Conservation (phyloP, 37 sponge, comb jelly and placozoan genomes). For the Chondrosia reniformis region DNA sequence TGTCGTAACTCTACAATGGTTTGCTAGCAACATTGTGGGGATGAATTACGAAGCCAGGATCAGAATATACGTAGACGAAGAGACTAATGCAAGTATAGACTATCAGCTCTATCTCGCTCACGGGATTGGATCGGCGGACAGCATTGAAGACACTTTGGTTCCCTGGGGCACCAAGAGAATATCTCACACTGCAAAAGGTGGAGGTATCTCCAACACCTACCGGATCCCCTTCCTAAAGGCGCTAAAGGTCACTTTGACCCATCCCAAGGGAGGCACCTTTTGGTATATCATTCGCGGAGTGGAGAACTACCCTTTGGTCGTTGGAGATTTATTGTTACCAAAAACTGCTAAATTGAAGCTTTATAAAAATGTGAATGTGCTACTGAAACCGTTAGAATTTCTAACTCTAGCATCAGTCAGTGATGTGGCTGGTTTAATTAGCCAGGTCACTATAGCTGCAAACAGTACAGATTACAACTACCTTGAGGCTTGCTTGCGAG, state of each 20-base stretch:
- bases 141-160: neutral
- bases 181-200: conserved; percentile 41
- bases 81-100: conserved; percentile 54
- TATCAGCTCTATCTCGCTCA: conserved; percentile 57
- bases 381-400: conserved; percentile 41
- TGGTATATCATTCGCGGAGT: conserved; percentile 85
- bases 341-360: conserved; percentile 38
- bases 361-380: conserved; percentile 49
- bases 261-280: conserved; percentile 34
- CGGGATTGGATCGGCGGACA: conserved; percentile 52
- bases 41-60: conserved; percentile 59
- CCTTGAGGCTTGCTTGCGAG: conserved; percentile 65
- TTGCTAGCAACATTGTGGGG: conserved; percentile 31
- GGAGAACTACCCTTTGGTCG: conserved; percentile 52
- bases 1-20: conserved; percentile 82
- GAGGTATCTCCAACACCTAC: conserved; percentile 47
- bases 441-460: conserved; percentile 47
- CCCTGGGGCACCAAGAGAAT: conserved; percentile 68
- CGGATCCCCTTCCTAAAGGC: conserved; percentile 57
- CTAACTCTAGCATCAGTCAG: conserved; percentile 43
- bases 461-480: conserved; percentile 46
- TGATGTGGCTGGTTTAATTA: conserved; percentile 44
- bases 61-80: conserved; percentile 72
- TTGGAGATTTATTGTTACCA: conserved; percentile 66
- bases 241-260: conserved; percentile 59